Evolutionary conservation across 1,140 invertebrate genomes (phyloP), one percentile per base, ranked within the genome.

Genomic region (Drusus annulatus): DNA sequence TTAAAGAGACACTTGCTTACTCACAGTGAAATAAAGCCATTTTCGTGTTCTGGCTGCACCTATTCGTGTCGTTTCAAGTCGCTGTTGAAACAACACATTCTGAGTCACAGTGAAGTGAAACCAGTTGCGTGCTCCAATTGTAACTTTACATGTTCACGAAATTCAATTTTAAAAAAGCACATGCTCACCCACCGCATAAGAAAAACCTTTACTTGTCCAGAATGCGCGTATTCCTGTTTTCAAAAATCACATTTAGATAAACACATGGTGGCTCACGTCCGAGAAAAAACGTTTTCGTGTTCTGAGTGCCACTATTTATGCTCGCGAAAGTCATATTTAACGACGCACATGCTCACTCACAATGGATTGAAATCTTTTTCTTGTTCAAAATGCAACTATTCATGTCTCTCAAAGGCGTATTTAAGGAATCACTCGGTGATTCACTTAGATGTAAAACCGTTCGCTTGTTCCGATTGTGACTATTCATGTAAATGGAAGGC

Each of bases 21-120:
- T 36, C 68, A 71, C 21, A 71, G 15, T 3, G 50, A 10, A 4
- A 17, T 8, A 3, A 71, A 71, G 52, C 45, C 28, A 1, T 71
- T 17, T 15, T 36, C n/a, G 1, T 71, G 68, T 71, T 51, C 31
- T 1, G 3, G 21, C n/a, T 71, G 68, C 17, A 10, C 3, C 36
- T 21, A 15, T 45, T 21, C 31, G 50, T 71, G n/a, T 71, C 51
- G 50, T 8, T 19, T 21, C 4, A 71, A 71, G 19, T 45, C 28
- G 17, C 31, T 52, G 10, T 50, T 71, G 3, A 21, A 13, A 3
- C 28, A 71, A 45, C 68, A 71, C 21, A 19, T 50, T 0, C 21
- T 71, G 3, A 71, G 51, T 8, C 68, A 71, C n/a, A 71, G n/a
- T 50, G 68, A 45, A 0, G 36, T 71, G 3, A 71, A 71, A 71